These are phyloP conservation scores for Strix aluco DNA, from an alignment of 2,113 vertebrate species.

Conservation along the genomic window DNA sequence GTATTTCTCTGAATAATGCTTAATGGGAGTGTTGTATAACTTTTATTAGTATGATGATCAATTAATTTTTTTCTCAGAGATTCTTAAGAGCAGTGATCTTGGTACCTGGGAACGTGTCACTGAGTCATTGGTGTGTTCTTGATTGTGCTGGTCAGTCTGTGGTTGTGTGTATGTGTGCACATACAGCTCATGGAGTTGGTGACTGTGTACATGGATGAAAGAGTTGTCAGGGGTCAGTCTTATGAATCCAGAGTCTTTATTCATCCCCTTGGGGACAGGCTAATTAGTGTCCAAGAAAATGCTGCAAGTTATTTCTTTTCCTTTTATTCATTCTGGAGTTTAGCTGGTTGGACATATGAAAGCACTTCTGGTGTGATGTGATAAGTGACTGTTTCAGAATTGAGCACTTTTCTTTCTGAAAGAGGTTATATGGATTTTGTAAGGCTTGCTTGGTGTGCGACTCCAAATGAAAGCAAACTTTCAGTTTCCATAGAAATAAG, in stretches of 20 bases:
- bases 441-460: not conserved
- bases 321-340: not conserved
- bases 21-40: not conserved
- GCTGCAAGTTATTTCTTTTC: not conserved
- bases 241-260: not conserved
- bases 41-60: not conserved
- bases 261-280: not conserved
- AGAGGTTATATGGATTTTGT: not conserved
- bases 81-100: not conserved
- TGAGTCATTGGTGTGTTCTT: not conserved
- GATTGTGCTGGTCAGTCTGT: not conserved
- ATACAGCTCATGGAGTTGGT: not conserved
- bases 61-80: not conserved
- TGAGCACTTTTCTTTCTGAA: not conserved
- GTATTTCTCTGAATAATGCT: not conserved
- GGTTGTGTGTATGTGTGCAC: not conserved
- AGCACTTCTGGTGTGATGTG: not conserved
- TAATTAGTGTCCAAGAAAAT: not conserved
- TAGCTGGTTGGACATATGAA: not conserved
- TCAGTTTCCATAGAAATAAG: constrained; percentile 28
- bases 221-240: not conserved
- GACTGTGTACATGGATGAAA: not conserved
- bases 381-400: not conserved
- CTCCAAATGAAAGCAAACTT: constrained; percentile 17
- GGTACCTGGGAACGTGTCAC: not conserved